Conservation (phyloP, 2,113 vertebrate species). For the Pseudorectes ferrugineus region DNA sequence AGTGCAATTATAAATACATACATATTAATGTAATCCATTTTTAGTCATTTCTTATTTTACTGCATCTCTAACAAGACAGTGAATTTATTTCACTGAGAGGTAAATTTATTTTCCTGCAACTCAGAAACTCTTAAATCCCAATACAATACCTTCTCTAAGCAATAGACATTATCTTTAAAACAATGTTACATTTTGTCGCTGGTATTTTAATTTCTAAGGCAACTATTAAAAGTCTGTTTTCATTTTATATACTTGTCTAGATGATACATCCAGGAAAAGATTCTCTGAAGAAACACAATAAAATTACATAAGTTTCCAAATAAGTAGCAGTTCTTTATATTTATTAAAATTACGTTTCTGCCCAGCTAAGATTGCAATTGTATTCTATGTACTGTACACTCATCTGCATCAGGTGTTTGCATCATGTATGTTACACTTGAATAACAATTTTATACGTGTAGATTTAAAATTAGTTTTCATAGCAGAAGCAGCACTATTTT, state of each 20-base stretch:
- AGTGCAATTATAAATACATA: conserved; percentile 43
- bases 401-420: background rate
- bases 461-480: background rate
- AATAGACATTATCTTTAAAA: background rate
- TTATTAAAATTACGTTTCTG: background rate
- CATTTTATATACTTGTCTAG: background rate
- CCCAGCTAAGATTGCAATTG: background rate
- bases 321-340: background rate
- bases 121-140: background rate
- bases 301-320: background rate
- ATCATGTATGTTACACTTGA: background rate
- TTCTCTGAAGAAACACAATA: background rate
- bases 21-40: conserved; percentile 44
- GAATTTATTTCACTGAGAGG: background rate
- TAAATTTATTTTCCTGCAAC: background rate
- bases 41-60: conserved; percentile 30
- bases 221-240: background rate
- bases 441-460: background rate
- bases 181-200: background rate
- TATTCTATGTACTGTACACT: background rate
- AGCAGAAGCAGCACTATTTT: background rate
- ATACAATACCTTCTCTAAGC: background rate
- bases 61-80: background rate
- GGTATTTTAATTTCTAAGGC: background rate
- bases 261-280: background rate